Evolutionary conservation across 2,797 vertebrate genomes (phyloP), one percentile per base, ranked within the genome.

Genomic region (Apogon hyalosoma): DNA sequence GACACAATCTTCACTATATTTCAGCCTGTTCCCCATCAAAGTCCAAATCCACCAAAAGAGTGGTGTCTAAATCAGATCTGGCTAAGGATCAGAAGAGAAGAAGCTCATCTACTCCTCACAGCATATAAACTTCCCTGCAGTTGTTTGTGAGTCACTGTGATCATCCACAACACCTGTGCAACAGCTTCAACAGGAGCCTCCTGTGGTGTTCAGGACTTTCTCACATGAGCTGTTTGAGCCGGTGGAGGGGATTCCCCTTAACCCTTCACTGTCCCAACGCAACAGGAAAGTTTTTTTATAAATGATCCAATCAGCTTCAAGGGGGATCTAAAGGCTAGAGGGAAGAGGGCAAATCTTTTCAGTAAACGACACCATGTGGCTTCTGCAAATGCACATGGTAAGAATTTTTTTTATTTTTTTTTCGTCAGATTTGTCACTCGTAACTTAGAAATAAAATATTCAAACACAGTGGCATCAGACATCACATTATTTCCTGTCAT

Each of bases 211-310:
- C 62, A 46, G 45, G 61, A 73, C 70, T 79, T 58, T 68, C 63
- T 67, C n/a, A 18, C 58, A 56, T 69, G 73, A 73, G 77, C 68
- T 39, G 63, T 38, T 56, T 28, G 21, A 75, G 78, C 75, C 76
- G 39, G 63, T 50, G 56, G 48, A 83, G 47, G 51, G 63, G 75
- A 80, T 76, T 85, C 71, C 47, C 59, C 33, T 31, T 58, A 75
- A 77, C 80, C 79, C 31, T 8, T 33, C 18, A 55, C 16, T 19
- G 8, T 11, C 15, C 39, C 14, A 15, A 11, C n/a, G 7, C 42
- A n/a, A 7, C 14, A 43, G 42, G n/a, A 43, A 43, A 15, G 21
- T 24, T 24, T 24, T 24, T 24, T 24, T 24, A 24, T 24, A 24
- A 24, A 24, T 24, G 21, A 24, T 4, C 21, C 21, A n/a, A 24